Evolutionary conservation across 2,888 invertebrate species (phyloP), one percentile per base, ranked within the genome.

Genomic region (Ormia ochracea): DNA sequence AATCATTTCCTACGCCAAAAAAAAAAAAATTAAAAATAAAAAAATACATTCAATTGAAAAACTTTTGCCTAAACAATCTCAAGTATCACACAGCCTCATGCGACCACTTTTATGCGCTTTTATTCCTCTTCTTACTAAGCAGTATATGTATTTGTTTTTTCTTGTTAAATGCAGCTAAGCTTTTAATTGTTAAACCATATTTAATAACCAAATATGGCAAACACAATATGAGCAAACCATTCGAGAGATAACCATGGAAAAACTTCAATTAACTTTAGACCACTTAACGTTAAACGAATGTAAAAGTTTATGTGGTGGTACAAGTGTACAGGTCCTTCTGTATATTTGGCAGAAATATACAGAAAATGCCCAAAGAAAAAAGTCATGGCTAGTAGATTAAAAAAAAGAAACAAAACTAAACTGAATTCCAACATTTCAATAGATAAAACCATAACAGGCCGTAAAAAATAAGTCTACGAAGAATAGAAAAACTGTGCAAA

Each of bases 251-350:
- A 52, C 48, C 41, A 59, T 59, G 59, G 65, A 78, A 65, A 59
- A 78, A 66, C 77, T 78, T 78, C 77, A 78, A 78, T 72, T 78
- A 72, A 78, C 77, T 78, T 72, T 72, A 72, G 77, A 72, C 77
- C 77, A 78, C 77, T 78, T 78, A 78, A 78, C 58, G 63, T 54
- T 43, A 56, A 72, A 66, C 61, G 69, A 54, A 68, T 75, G 52
- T 33, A 41, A 50, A 45, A 9, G 26, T 21, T 48, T 54, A 36
- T 36, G 7, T 28, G 26, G n/a, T n/a, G n/a, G n/a, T 19, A 6
- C 59, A 48, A 26, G n/a, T 38, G 1, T 9, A 17, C 33, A 28
- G 38, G 28, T 6, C 19, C 54, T 43, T 43, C 41, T 4, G 31
- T 4, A 74, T 26, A 59, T 43, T 52, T 59, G 59, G 43, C 61